Base-by-base conservation (phyloP, 2,888 invertebrate genomes). In the Stegana nigrithorax region DNA sequence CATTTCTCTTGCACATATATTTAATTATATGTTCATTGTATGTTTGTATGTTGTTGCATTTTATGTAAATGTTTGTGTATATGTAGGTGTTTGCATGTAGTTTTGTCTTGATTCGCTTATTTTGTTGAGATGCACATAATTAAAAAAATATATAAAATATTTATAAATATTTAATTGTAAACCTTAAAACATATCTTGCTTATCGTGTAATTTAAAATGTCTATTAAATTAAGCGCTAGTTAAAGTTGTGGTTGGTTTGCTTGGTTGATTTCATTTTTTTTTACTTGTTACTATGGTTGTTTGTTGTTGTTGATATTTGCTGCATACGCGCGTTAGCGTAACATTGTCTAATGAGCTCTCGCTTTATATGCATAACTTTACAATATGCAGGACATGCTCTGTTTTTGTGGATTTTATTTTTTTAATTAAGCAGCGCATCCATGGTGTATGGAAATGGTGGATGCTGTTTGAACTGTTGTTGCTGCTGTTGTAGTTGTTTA, bases 391-490 rank as follows among this genome's bases (percentile, higher is more conserved):
- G 64, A 27, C 69, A 60, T 60, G 42, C 39, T 64, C 26, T 63
- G 60, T 60, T 39, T 8, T n/a, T 39, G 17, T 39, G 39, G 39
- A 39, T 39, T 39, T 14, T 36, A n/a, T 8, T 36, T 39, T 2
- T 39, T 39, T 79, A 84, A 78, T 89, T 89, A 83, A 89, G 88
- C 87, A 89, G 87, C 85, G 89, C 89, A 87, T 89, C 89, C 89
- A 90, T 89, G 81, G 89, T 88, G 86, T 89, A 89, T 85, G 89
- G 88, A 87, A 87, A 89, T 86, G 89, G 88, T 73, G 81, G 83
- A 75, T 82, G 81, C 66, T 80, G 78, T 69, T 73, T 59, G 19
- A 56, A 58, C 45, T 58, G 67, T 19, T 65, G 64, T 69, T 85
- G 86, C 32, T 65, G 69, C 58, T 67, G 68, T 32, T 71, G 25